phyloP scores from a whole-genome alignment of 2,888 invertebrate species.

The Sinopyrophorus schimmeli region DNA sequence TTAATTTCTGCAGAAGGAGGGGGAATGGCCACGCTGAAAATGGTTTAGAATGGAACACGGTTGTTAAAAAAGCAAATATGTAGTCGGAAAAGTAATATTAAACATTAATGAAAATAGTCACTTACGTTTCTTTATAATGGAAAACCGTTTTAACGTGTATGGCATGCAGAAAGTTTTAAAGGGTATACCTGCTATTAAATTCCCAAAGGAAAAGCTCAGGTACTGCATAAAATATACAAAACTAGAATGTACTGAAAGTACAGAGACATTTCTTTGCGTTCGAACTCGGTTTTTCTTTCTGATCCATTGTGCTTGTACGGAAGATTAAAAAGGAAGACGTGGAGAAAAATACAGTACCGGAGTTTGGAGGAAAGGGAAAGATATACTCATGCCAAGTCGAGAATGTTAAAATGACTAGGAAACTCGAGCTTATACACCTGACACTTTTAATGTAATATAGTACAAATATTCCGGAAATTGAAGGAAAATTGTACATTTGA shows the following conservation, averaged over 20 bases:
- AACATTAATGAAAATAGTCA: constrained; percentile 23
- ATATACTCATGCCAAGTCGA: constrained; percentile 9
- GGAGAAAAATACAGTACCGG: neutral
- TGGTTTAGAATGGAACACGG: too few relatives aligned
- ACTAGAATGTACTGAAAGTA: constrained; percentile 19
- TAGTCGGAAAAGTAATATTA: constrained; percentile 19
- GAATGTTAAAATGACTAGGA: constrained; percentile 17
- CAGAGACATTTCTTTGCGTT: constrained; percentile 8
- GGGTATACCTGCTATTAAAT: constrained; percentile 36
- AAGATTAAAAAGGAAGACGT: constrained; percentile 1
- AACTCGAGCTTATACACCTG: constrained; percentile 16
- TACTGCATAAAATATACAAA: constrained; percentile 37
- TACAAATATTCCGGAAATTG: too few relatives aligned
- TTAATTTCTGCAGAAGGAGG: too few relatives aligned
- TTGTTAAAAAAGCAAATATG: too few relatives aligned
- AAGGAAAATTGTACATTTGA: too few relatives aligned
- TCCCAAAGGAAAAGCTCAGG: constrained; percentile 33
- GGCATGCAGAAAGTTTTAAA: constrained; percentile 31
- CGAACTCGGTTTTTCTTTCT: constrained; percentile 4
- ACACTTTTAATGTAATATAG: too few relatives aligned
- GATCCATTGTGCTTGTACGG: constrained; percentile 2
- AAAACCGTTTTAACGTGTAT: constrained; percentile 29
- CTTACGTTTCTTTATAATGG: constrained; percentile 3
- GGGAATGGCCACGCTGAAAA: too few relatives aligned
- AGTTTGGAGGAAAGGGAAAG: constrained; percentile 2